Percentiles rank a stretch among this genome's conserved stretches.
phyloP scores from a whole-genome alignment of 2,113 vertebrate genomes.

The Cebidichthys violaceus region DNA sequence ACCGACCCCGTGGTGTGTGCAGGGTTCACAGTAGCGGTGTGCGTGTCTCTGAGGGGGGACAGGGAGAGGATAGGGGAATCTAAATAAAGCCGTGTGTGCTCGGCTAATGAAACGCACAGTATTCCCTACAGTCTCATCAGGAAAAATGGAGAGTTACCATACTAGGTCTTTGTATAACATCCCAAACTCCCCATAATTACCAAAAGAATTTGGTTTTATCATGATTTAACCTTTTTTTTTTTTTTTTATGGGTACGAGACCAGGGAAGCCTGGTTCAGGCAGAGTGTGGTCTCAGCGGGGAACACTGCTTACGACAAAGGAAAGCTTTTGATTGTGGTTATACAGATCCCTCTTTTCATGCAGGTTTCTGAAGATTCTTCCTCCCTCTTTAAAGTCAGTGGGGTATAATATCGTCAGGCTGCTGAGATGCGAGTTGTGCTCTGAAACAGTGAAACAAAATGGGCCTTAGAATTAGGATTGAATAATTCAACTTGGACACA shows the following conservation, averaged over 20 bases:
- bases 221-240: conserved; percentile 1
- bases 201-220: background rate
- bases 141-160: conserved; percentile 56
- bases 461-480: background rate
- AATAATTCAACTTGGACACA: background rate
- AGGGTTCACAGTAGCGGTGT: conserved; percentile 71
- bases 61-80: conserved; percentile 70
- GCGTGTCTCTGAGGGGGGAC: conserved; percentile 63
- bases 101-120: conserved; percentile 75
- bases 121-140: conserved; percentile 75
- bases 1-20: conserved; percentile 60
- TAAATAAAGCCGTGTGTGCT: conserved; percentile 79
- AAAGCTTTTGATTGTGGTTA: conserved; percentile 10
- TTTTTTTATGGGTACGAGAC: too few relatives aligned
- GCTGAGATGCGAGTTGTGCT: background rate
- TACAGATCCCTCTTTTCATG: conserved; percentile 3
- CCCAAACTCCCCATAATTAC: conserved; percentile 27
- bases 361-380: background rate
- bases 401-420: background rate
- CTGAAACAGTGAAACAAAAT: background rate
- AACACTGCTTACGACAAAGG: background rate
- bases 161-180: conserved; percentile 39
- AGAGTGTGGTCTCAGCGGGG: conserved; percentile 3
- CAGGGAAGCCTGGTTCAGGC: background rate
- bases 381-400: background rate